Conservation (phyloP, 2,888 invertebrate genomes). For the Eudemis profundana region DNA sequence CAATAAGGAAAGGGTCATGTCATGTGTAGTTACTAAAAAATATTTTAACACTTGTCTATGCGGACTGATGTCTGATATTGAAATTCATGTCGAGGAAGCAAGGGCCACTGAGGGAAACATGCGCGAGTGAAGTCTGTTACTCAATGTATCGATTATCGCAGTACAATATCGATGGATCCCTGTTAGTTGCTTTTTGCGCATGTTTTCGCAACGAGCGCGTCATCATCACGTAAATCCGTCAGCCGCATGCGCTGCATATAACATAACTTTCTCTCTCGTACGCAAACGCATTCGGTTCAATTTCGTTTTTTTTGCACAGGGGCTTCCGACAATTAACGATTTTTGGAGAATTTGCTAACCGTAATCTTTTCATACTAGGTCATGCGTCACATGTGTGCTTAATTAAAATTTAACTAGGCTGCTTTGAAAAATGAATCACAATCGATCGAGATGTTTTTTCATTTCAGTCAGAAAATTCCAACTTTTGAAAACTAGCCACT, state of each 20-base stretch:
- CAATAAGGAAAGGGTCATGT: background rate
- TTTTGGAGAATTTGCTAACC: background rate
- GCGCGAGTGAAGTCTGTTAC: conserved; percentile 24
- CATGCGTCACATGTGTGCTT: background rate
- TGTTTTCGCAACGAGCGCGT: conserved; percentile 67
- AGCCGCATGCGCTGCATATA: conserved; percentile 61
- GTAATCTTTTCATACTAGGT: background rate
- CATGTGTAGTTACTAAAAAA: no score
- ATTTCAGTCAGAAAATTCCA: no score
- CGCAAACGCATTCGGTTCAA: conserved; percentile 68
- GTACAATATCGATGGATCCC: conserved; percentile 25
- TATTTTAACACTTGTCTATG: no score
- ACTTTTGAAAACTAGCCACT: no score
- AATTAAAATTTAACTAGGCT: background rate
- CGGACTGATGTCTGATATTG: background rate
- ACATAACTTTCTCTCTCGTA: conserved; percentile 69
- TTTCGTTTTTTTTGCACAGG: conserved; percentile 69
- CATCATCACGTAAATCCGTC: conserved; percentile 64
- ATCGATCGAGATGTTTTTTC: no score
- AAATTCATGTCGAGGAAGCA: conserved; percentile 3
- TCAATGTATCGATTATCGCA: conserved; percentile 31
- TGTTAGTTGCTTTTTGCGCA: conserved; percentile 50
- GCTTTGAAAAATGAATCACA: background rate
- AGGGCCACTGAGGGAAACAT: conserved; percentile 11
- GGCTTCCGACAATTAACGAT: conserved; percentile 16